These are phyloP conservation scores for Odontamblyopus lacepedii DNA, from an alignment of 2,797 vertebrate species.

Conservation along the genomic window DNA sequence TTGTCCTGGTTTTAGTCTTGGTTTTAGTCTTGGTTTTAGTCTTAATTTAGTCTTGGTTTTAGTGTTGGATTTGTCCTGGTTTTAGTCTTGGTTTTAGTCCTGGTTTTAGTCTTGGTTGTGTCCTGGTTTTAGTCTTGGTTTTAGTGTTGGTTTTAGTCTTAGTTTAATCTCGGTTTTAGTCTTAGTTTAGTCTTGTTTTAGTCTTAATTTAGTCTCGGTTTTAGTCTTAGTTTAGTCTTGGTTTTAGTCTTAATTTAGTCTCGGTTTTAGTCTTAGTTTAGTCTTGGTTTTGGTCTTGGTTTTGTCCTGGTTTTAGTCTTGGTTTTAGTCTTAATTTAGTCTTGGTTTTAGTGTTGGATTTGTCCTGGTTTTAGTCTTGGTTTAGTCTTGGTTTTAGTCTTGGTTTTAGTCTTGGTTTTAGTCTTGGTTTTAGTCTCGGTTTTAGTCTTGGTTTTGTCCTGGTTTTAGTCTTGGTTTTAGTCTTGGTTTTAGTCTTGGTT, in stretches of 20 bases:
- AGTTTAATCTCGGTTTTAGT: neutral
- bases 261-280: no score
- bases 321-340: no score
- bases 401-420: no score
- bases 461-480: neutral
- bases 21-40: neutral
- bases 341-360: no score
- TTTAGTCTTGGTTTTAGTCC: neutral
- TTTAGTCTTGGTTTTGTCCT: neutral
- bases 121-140: neutral
- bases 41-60: no score
- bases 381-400: neutral
- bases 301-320: no score
- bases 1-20: no score
- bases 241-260: no score
- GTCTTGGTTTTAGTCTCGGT: no score
- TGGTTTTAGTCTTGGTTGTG: neutral
- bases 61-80: no score
- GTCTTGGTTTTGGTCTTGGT: no score
- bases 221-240: neutral
- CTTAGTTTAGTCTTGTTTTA: neutral
- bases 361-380: no score
- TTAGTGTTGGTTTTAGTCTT: neutral
- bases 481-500: neutral
- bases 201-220: neutral